These are phyloP conservation scores for Marcusenius ussheri DNA, from an alignment of 2,113 vertebrate genomes.

Conservation along the genomic window DNA sequence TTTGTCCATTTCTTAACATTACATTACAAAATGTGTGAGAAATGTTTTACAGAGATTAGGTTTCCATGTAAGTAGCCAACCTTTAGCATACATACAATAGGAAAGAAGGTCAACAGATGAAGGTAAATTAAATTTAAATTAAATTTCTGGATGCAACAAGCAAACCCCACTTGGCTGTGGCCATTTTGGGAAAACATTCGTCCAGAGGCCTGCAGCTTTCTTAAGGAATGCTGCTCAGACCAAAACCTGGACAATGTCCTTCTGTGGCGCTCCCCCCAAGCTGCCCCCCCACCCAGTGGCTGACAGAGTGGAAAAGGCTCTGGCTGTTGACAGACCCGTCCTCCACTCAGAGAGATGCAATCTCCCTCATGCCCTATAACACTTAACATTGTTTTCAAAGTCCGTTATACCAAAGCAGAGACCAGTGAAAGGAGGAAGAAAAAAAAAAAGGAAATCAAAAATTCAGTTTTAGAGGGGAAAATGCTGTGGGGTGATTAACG, in stretches of 20 bases:
- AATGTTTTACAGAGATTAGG: not conserved
- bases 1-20: not conserved
- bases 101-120: not conserved
- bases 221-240: not conserved
- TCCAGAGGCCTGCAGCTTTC: not conserved
- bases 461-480: not conserved
- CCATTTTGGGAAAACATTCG: not conserved
- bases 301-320: slow-evolving; percentile 6
- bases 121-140: not conserved
- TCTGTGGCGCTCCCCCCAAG: not conserved
- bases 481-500: not conserved
- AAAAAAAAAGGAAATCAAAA: not conserved
- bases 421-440: too few species aligned
- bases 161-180: not conserved
- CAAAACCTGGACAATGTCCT: slow-evolving; percentile 19
- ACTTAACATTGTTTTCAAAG: not conserved
- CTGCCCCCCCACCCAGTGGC: not conserved
- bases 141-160: not conserved
- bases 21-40: not conserved
- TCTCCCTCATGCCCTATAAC: not conserved
- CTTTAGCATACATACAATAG: not conserved
- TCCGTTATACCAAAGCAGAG: not conserved
- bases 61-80: not conserved
- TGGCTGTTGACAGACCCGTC: not conserved
- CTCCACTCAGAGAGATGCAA: not conserved